Evolutionary conservation across 2,888 invertebrate species (phyloP), one percentile per base, ranked within the genome.

Genomic region (Euzetes globulus): DNA sequence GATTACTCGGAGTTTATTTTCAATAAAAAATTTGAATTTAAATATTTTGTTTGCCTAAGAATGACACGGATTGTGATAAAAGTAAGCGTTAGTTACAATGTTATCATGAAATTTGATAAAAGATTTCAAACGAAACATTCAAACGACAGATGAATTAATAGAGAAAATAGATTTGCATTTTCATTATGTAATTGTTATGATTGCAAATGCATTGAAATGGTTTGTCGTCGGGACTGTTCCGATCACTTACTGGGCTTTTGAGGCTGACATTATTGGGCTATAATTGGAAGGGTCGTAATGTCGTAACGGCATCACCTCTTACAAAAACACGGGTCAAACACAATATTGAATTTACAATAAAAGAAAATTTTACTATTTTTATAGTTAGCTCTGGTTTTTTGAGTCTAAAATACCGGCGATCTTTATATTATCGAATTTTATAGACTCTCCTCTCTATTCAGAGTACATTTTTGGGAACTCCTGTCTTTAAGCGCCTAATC

Each of bases 281-380:
- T 65, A 65, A 65, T 65, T 65, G 65, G 65, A 37, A 6, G 65
- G 65, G 65, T 65, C 65, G 37, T 65, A 65, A 65, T 33, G 65
- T 65, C 65, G 37, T 65, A 65, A 65, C 33, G 37, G 65, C 65
- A 65, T 37, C 65, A 65, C 65, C 37, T 65, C 13, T 37, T n/a
- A 65, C 65, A 65, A 65, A 60, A 65, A 65, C 37, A 65, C 1
- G 33, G 65, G 65, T 33, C 65, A 65, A 29, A 65, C 65, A 65
- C 33, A 65, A 65, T 37, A 65, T 37, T 65, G 65, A 65, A 65
- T 41, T 58, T 37, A 19, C 17, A 65, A 65, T 65, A 37, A 65
- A 37, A 65, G 37, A 33, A 65, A 27, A n/a, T 65, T 19, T 25
- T 33, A 33, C 33, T 33, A 33, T 33, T n/a, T 60, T 60, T 60